A percentile compares a stretch with the other conserved stretches of the same genome.
Evolutionary conservation across 2,888 invertebrate genomes (phyloP).

Genomic region (Unio pictorum): DNA sequence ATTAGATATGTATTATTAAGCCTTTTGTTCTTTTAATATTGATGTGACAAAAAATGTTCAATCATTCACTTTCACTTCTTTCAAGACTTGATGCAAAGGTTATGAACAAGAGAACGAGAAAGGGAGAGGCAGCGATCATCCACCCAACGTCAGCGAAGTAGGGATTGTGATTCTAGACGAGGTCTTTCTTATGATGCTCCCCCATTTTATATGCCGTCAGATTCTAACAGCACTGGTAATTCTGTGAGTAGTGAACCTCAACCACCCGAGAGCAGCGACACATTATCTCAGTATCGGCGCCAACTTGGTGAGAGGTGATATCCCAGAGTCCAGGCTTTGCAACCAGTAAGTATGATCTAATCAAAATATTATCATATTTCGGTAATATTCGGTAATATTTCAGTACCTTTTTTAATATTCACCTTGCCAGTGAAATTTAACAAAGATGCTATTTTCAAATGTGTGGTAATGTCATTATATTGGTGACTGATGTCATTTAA

Average conservation of each 20-base stretch:
- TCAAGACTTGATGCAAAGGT: slow-evolving; percentile 76
- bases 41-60: not conserved
- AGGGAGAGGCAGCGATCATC: slow-evolving; percentile 44
- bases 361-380: too few species aligned
- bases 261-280: slow-evolving; percentile 36
- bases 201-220: slow-evolving; percentile 81
- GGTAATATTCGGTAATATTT: too few species aligned
- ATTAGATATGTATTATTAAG: too few species aligned
- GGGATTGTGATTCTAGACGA: slow-evolving; percentile 80
- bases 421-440: too few species aligned
- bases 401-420: too few species aligned
- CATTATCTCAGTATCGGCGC: slow-evolving; percentile 81
- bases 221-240: slow-evolving; percentile 17
- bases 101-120: slow-evolving; percentile 72
- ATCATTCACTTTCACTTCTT: not conserved
- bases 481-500: too few species aligned
- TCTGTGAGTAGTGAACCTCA: slow-evolving; percentile 23
- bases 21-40: too few species aligned
- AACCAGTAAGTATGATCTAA: slow-evolving; percentile 69
- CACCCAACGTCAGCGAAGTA: slow-evolving; percentile 71
- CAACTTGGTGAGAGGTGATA: slow-evolving; percentile 94
- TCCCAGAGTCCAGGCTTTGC: slow-evolving; percentile 80
- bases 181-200: slow-evolving; percentile 87
- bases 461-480: too few species aligned
- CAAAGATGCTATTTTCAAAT: too few species aligned